Percentiles rank a stretch among this genome's conserved stretches.
These are phyloP conservation scores for fruit fly (Drosophila melanogaster) DNA, from an alignment of 1,140 invertebrate genomes.

Conservation along the genomic window DNA sequence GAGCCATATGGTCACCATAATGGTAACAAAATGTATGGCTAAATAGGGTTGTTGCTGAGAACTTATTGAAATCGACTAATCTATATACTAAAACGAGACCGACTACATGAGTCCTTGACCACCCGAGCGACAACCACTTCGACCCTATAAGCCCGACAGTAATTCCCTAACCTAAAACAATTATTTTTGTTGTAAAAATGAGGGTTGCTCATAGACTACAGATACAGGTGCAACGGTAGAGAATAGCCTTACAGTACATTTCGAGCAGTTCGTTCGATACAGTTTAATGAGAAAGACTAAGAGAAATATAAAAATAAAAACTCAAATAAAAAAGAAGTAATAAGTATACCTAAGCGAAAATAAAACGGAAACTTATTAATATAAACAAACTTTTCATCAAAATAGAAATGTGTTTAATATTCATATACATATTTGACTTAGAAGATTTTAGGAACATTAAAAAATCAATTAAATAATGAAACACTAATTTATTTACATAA, in stretches of 20 bases:
- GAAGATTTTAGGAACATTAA: too few relatives aligned
- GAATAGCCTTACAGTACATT: conserved; percentile 31
- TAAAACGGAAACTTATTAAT: too few relatives aligned
- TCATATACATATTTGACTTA: background rate
- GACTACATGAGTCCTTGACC: background rate
- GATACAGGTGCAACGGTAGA: conserved; percentile 46
- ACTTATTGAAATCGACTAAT: background rate
- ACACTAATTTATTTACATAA: too few relatives aligned
- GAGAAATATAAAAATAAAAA: background rate
- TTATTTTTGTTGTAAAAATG: conserved; percentile 18
- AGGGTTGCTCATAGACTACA: conserved; percentile 27
- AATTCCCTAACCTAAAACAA: conserved; percentile 10
- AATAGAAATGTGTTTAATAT: too few relatives aligned
- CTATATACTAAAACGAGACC: background rate
- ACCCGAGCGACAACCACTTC: conserved; percentile 4
- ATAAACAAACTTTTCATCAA: too few relatives aligned
- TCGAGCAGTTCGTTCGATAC: conserved; percentile 24
- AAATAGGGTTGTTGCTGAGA: conserved; percentile 29
- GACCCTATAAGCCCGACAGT: conserved; percentile 23
- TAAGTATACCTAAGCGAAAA: background rate
- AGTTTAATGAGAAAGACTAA: conserved; percentile 13
- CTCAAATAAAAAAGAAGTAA: background rate
- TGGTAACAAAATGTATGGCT: conserved; percentile 2
- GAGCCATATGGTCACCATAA: conserved; percentile 9
- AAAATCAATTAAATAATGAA: too few relatives aligned